Base-by-base conservation (phyloP, 2,113 vertebrate genomes). In the Oxygymnocypris stewartii region DNA sequence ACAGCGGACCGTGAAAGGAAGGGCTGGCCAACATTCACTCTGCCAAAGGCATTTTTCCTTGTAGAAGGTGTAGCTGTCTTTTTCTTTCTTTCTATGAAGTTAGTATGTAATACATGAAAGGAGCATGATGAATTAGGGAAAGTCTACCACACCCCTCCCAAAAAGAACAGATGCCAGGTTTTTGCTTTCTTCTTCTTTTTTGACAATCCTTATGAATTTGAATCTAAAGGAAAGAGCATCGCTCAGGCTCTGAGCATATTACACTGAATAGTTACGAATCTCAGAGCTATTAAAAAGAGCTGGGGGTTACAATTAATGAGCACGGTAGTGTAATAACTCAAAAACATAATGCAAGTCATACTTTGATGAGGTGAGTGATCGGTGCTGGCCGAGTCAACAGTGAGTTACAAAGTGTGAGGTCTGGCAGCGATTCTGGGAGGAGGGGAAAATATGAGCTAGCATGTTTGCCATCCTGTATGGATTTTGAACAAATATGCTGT, bases 51-150 rank as follows among this genome's bases (percentile, higher is more conserved):
- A 84, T 90, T 77, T 49, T 35, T 89, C 88, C 67, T 61, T 71
- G 67, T 87, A 69, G 85, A 86, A 88, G 84, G 89, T 85, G 85
- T 67, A 77, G 84, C 79, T 65, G 59, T 31, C 65, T 82, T 65
- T 85, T 25, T 80, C 49, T 40, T 63, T 89, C 92, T 83, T 88
- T 91, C 89, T 91, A 79, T 86, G 88, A 89, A 90, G 89, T 88
- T 92, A 94, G 90, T 86, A 88, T 92, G 86, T 88, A 90, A 91
- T 90, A 90, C 90, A 85, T 92, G 91, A 93, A 94, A 94, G 87
- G 67, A 90, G 89, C 87, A 73, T 88, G 85, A 92, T 91, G 90
- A 92, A 92, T 85, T 67, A 44, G 73, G 84, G 89, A 88, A 86
- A 73, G 84, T 59, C 63, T 54, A 54, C 67, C 7, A n/a, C 78